Conservation (phyloP, 2,797 vertebrate genomes). For the Enteromius mattozi region DNA sequence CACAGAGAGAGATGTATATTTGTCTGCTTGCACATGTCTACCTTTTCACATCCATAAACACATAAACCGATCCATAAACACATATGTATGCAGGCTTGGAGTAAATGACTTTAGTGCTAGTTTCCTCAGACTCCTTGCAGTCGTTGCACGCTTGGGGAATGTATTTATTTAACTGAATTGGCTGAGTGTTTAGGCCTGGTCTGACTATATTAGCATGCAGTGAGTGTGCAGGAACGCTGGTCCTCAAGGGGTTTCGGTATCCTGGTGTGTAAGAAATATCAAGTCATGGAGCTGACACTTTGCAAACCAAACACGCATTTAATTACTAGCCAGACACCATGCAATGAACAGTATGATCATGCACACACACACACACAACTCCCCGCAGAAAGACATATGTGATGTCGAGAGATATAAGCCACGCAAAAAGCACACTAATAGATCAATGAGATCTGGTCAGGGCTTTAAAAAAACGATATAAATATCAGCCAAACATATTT, state of each 20-base stretch:
- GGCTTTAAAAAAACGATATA: background rate
- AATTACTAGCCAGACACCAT: conserved; percentile 9
- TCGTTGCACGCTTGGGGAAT: conserved; percentile 4
- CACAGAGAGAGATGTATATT: background rate
- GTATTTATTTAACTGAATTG: conserved; percentile 42
- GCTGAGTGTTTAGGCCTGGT: conserved; percentile 26
- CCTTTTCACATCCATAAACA: conserved; percentile 18
- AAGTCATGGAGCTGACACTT: conserved; percentile 9
- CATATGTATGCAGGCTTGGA: background rate
- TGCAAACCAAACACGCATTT: conserved; percentile 42
- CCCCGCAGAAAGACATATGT: background rate
- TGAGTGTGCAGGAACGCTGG: conserved; percentile 5
- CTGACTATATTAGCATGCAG: conserved; percentile 41
- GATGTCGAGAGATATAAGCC: background rate
- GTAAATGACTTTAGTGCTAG: background rate
- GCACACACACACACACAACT: background rate
- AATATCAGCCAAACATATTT: background rate
- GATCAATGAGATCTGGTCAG: conserved; percentile 1
- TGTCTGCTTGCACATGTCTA: background rate
- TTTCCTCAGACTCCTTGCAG: conserved; percentile 7
- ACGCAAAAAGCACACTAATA: background rate
- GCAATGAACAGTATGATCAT: background rate
- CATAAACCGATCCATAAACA: background rate
- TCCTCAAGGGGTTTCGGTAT: conserved; percentile 12
- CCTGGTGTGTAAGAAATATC: conserved; percentile 33